These are phyloP conservation scores for Uloborus plumipes DNA, from an alignment of 2,888 invertebrate species.

Conservation along the genomic window DNA sequence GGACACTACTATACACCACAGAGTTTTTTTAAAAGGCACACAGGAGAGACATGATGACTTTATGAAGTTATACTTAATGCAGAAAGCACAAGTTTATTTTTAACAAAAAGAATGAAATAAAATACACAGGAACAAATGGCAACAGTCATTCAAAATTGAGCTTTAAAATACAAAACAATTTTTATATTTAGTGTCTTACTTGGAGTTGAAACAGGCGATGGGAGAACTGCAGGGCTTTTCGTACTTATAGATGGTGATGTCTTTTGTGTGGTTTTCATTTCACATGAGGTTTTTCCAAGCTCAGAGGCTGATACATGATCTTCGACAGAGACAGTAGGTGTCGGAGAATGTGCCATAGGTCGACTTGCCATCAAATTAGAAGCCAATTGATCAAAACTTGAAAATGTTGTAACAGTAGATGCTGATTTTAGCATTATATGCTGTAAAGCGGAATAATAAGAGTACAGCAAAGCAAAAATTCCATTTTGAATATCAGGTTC, in stretches of 20 bases:
- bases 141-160: too few relatives aligned
- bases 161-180: conserved; percentile 4
- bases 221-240: conserved; percentile 17
- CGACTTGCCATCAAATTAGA: conserved; percentile 40
- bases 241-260: conserved; percentile 7
- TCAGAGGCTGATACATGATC: conserved; percentile 35
- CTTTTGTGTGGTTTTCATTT: conserved; percentile 37
- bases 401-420: conserved; percentile 49
- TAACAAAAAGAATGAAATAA: too few relatives aligned
- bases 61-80: too few relatives aligned
- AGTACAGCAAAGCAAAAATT: too few relatives aligned
- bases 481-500: too few relatives aligned
- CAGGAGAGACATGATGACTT: too few relatives aligned
- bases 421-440: conserved; percentile 43
- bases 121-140: too few relatives aligned
- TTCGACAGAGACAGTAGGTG: conserved; percentile 19
- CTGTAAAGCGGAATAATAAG: background rate
- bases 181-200: background rate
- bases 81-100: too few relatives aligned
- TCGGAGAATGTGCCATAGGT: conserved; percentile 14
- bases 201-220: conserved; percentile 25
- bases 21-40: too few relatives aligned
- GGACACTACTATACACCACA: too few relatives aligned
- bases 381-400: conserved; percentile 44
- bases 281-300: conserved; percentile 11